phyloP scores from a whole-genome alignment of 2,797 vertebrate species.

The Varecia variegata region DNA sequence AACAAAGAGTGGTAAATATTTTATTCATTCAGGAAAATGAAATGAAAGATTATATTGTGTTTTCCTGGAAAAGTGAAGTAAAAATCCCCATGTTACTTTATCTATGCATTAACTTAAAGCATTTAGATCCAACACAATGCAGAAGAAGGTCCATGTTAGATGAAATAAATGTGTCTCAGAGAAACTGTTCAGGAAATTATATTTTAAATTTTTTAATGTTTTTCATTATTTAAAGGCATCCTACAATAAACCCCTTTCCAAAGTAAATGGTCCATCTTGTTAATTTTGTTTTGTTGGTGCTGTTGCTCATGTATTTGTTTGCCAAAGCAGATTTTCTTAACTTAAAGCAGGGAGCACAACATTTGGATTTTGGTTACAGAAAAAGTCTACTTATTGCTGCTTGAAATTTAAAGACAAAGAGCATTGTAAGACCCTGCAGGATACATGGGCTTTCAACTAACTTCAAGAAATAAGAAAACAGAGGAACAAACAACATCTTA shows the following conservation, averaged over 20 bases:
- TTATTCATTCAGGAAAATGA: slow-evolving; percentile 49
- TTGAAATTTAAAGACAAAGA: slow-evolving; percentile 33
- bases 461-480: neutral
- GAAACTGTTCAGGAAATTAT: neutral
- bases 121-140: neutral
- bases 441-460: neutral
- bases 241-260: neutral
- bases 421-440: neutral
- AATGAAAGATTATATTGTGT: slow-evolving; percentile 29
- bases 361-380: neutral
- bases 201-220: slow-evolving; percentile 2
- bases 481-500: neutral
- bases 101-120: neutral
- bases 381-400: neutral
- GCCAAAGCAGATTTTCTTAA: neutral
- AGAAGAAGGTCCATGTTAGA: neutral
- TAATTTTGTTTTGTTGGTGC: neutral
- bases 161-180: neutral
- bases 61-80: slow-evolving; percentile 54
- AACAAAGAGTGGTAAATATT: slow-evolving; percentile 37
- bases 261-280: neutral
- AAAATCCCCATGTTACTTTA: slow-evolving; percentile 16
- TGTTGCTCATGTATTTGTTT: slow-evolving; percentile 32
- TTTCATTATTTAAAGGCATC: slow-evolving; percentile 29
- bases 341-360: neutral